These are phyloP conservation scores for Halcyon malimbica DNA, from an alignment of 2,113 vertebrate genomes.

Conservation along the genomic window DNA sequence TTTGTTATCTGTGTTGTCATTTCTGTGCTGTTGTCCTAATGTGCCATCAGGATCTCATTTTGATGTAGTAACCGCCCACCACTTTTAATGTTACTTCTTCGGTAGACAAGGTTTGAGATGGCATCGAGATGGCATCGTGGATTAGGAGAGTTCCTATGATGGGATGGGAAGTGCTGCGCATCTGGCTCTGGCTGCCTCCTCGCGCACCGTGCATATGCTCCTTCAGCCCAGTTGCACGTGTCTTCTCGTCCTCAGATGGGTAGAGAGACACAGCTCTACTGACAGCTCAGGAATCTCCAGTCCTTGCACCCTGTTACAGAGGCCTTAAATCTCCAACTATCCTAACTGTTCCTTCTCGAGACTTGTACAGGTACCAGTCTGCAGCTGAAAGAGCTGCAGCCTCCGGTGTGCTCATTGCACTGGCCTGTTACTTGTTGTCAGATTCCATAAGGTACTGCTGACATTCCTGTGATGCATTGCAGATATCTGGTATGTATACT, in stretches of 20 bases:
- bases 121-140: not conserved
- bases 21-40: not conserved
- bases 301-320: not conserved
- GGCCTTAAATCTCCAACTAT: not conserved
- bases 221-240: rapidly evolving
- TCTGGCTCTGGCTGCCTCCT: not conserved
- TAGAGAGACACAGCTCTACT: not conserved
- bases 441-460: not conserved
- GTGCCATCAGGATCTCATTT: not conserved
- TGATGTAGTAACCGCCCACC: not conserved
- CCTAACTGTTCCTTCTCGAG: not conserved
- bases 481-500: not conserved
- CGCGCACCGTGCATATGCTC: rapidly evolving
- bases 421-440: not conserved
- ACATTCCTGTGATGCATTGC: not conserved
- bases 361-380: not conserved
- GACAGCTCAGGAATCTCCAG: not conserved
- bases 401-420: not conserved
- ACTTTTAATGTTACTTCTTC: not conserved
- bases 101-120: not conserved
- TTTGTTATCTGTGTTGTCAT: not conserved
- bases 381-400: not conserved
- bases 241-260: not conserved
- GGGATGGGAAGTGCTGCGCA: not conserved
- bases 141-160: not conserved